These are phyloP conservation scores for Synanceia verrucosa DNA, from an alignment of 2,797 vertebrate species.

Conservation along the genomic window DNA sequence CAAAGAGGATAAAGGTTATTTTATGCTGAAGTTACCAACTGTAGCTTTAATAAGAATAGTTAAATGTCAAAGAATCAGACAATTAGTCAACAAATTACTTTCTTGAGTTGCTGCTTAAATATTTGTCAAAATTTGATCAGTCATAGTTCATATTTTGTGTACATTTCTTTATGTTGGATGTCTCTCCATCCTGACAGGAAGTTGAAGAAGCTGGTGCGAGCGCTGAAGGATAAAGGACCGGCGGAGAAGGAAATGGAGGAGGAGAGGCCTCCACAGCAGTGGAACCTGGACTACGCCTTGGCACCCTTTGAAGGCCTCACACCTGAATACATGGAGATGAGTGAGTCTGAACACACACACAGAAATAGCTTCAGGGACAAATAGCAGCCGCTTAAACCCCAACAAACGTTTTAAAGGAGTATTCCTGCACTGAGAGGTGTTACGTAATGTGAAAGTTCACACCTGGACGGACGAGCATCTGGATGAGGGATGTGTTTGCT, in stretches of 20 bases:
- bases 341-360: conserved; percentile 79
- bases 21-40: too few relatives aligned
- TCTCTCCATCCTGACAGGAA: conserved; percentile 69
- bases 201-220: conserved; percentile 86
- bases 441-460: conserved; percentile 3
- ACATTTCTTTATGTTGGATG: neutral
- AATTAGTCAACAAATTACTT: too few relatives aligned
- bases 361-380: neutral
- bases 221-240: conserved; percentile 88
- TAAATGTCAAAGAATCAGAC: too few relatives aligned
- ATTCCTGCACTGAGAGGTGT: neutral
- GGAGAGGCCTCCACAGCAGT: conserved; percentile 87
- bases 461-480: neutral
- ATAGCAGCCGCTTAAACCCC: neutral
- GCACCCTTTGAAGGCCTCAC: conserved; percentile 94
- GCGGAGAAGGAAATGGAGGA: conserved; percentile 77
- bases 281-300: conserved; percentile 92
- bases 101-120: too few relatives aligned
- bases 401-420: neutral
- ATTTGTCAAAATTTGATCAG: neutral
- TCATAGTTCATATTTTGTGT: neutral
- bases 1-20: too few relatives aligned
- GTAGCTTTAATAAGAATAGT: too few relatives aligned
- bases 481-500: neutral
- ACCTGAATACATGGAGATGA: conserved; percentile 99